Base-by-base conservation (phyloP, 2,113 vertebrate species). In the Seriola quinqueradiata region DNA sequence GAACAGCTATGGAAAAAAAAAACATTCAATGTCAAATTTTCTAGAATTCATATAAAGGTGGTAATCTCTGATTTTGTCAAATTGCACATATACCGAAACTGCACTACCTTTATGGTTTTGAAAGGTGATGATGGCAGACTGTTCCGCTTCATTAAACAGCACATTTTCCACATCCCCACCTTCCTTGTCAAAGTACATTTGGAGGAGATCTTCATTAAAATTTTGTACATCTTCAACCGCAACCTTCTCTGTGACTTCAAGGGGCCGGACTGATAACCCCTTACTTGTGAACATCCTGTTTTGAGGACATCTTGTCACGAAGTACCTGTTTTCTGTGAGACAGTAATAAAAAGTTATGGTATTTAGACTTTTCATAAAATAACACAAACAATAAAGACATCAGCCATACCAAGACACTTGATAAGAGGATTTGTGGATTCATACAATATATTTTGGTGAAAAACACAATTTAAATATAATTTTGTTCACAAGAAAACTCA, bases 71-170 rank as follows among this genome's bases (percentile, higher is more conserved):
- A 42, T 52, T 16, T 57, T 19, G 36, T 32, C 6, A 19, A 11
- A 21, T 17, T 68, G 4, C 10, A 61, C 54, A 23, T 38, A 44
- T 4, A 50, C 13, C 52, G 5, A 58, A 71, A 72, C 0, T 59
- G 32, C 54, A n/a, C 57, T 97, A 99, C 97, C 97, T 96, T 86
- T 70, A 5, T 57, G 44, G 75, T 95, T 63, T 87, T 13, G 75
- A 83, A 98, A 97, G 16, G 94, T 96, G 88, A 99, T 40, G 57
- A 97, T 70, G 13, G 95, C 96, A 44, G 95, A 95, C 42, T 95
- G 92, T 14, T 97, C 95, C 2, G 89, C 91, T 14, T 94, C 89
- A 73, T 95, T 82, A 17, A 89, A 84, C 7, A 74, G 25, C 12
- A 95, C 69, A 0, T 71, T 54, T 50, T 90, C 88, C 1, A 95